Evolutionary conservation across 2,888 invertebrate genomes (phyloP), one percentile per base, ranked within the genome.

Genomic region (Melangyna quadrimaculata): DNA sequence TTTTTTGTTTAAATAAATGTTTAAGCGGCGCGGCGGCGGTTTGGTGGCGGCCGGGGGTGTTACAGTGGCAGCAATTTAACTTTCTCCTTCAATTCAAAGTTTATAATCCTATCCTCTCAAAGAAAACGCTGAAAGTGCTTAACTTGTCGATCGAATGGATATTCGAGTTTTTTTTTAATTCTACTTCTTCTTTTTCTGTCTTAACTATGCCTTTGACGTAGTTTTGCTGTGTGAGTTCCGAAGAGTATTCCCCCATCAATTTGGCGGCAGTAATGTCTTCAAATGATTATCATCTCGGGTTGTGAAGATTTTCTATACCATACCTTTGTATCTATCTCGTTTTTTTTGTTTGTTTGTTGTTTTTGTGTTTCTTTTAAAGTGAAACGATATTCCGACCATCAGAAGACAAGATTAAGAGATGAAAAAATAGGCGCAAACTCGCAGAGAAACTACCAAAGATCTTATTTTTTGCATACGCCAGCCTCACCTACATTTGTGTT

Each of bases 121-220:
- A 65, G 32, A 67, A 65, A 57, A 48, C 69, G 48, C 72, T 35
- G 80, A 84, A 80, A 80, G 84, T 84, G 84, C 72, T 84, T 80
- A 84, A 84, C 83, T 84, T 71, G 84, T 75, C 80, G 84, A 80
- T 84, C 75, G 75, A 69, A 72, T 80, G 61, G 71, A 71, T 84
- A 53, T 80, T 80, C 80, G 45, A 71, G 71, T 84, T 75, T 82
- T 59, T 63, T 63, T 73, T 40, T 55, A n/a, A n/a, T n/a, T 37
- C 9, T 45, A 12, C 7, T 67, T 43, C 40, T 43, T 78, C 55
- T 79, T 22, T 24, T 12, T 6, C 45, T 45, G 19, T 55, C 32
- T 69, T 48, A 43, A n/a, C n/a, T n/a, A n/a, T 37, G 8, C 63
- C 69, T 70, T n/a, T 37, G 51, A 35, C 43, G 43, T 73, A 65